A percentile compares a stretch with the other conserved stretches of the same genome.
These are phyloP conservation scores for Oncorhynchus mykiss DNA, from an alignment of 2,113 vertebrate genomes.

Conservation along the genomic window DNA sequence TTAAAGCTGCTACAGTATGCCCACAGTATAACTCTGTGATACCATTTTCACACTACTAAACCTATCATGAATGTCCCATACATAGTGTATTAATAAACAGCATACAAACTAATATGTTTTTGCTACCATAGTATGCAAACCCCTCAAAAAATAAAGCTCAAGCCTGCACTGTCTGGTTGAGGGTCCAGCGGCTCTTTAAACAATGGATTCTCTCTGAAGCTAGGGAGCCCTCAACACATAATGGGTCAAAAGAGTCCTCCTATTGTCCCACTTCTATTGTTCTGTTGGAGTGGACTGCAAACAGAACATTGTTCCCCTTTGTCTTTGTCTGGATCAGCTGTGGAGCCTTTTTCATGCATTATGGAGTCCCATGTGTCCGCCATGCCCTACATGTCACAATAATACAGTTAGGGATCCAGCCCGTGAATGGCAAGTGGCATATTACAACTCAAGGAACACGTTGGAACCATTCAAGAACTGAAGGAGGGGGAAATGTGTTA, in stretches of 20 bases:
- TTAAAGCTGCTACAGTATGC: not conserved
- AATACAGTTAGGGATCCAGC: slow-evolving; percentile 49
- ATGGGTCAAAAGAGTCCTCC: slow-evolving; percentile 63
- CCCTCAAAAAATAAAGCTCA: slow-evolving; percentile 46
- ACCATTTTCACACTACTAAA: too few relatives aligned
- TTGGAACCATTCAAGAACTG: slow-evolving; percentile 13
- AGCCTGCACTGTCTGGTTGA: slow-evolving; percentile 60
- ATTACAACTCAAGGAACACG: slow-evolving; percentile 23
- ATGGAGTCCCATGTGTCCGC: slow-evolving; percentile 52
- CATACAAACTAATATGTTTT: slow-evolving; percentile 38
- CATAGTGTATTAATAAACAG: slow-evolving; percentile 8
- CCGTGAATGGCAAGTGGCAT: slow-evolving; percentile 48
- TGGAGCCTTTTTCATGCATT: slow-evolving; percentile 49
- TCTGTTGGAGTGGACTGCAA: slow-evolving; percentile 66
- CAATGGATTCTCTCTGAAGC: slow-evolving; percentile 68
- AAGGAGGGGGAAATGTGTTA: not conserved
- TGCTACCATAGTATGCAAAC: slow-evolving; percentile 34
- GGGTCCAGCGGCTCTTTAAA: slow-evolving; percentile 59
- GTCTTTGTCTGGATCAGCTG: slow-evolving; percentile 70
- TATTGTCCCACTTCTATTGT: slow-evolving; percentile 76
- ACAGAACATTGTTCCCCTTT: slow-evolving; percentile 71
- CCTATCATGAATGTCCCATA: not conserved
- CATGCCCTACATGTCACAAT: slow-evolving; percentile 61
- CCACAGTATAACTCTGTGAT: not conserved
- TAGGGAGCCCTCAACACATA: slow-evolving; percentile 56